phyloP scores from a whole-genome alignment of 2,113 vertebrate genomes.

The Trichechus manatus region DNA sequence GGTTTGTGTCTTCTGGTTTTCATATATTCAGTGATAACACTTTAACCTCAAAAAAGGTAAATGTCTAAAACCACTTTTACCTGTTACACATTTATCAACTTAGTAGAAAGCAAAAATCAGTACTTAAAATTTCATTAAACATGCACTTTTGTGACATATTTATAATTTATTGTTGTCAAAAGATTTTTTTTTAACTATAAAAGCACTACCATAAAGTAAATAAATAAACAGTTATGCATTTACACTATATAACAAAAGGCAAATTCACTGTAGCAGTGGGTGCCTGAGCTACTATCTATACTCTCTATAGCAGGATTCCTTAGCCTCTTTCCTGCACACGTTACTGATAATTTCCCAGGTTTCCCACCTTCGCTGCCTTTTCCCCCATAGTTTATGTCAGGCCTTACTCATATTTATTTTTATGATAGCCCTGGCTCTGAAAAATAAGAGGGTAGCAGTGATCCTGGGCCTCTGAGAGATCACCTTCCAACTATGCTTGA shows the following conservation, averaged over 20 bases:
- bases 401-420: neutral
- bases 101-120: constrained; percentile 3
- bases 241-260: neutral
- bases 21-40: neutral
- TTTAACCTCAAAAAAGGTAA: neutral
- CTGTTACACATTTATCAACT: constrained; percentile 7
- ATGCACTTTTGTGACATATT: neutral
- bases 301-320: neutral
- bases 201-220: neutral
- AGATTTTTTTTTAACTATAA: constrained; percentile 1
- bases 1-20: neutral
- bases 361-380: neutral
- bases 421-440: neutral
- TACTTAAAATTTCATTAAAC: neutral
- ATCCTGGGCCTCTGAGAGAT: neutral
- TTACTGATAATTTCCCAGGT: neutral
- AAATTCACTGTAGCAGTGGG: neutral
- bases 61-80: neutral
- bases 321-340: neutral
- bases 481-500: neutral
- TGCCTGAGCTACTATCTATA: neutral
- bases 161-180: neutral
- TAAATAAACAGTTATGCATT: neutral
- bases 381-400: neutral
- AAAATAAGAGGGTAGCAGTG: neutral